Evolutionary conservation across 2,888 invertebrate genomes (phyloP).

Genomic region (Phasia obesa): DNA sequence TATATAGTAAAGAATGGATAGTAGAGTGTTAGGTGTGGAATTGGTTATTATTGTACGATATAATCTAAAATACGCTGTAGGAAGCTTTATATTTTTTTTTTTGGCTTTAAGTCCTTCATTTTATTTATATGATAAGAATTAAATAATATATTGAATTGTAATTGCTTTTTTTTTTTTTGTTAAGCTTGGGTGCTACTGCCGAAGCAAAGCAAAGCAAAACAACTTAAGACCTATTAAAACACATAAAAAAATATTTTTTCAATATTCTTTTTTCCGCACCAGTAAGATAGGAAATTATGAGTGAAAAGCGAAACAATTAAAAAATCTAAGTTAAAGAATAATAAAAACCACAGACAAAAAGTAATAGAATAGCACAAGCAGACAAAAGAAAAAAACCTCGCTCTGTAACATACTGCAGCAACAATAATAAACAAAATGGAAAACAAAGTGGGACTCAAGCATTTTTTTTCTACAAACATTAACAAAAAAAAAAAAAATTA

Average conservation of each 20-base stretch:
- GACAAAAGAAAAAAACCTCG: slow-evolving; percentile 2
- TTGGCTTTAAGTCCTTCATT: no score
- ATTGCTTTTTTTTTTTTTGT: neutral
- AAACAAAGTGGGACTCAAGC: slow-evolving; percentile 44
- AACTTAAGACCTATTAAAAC: slow-evolving; percentile 34
- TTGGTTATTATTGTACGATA: no score
- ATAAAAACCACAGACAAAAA: slow-evolving; percentile 67
- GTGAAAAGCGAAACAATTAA: slow-evolving; percentile 59
- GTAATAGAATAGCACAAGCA: slow-evolving; percentile 45
- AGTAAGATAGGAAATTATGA: slow-evolving; percentile 47
- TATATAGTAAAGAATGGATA: no score
- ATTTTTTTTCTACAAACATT: slow-evolving; percentile 29
- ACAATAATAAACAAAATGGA: slow-evolving; percentile 7
- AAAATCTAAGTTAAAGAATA: slow-evolving; percentile 63
- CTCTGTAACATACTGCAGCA: neutral
- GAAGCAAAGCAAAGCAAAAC: neutral
- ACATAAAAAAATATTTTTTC: slow-evolving; percentile 25
- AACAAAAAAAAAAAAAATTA: slow-evolving; percentile 40
- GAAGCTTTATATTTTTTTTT: no score
- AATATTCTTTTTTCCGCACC: slow-evolving; percentile 56
- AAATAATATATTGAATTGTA: no score
- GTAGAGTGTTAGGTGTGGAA: no score
- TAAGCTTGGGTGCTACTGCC: neutral
- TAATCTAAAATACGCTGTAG: no score
- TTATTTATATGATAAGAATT: no score